Conservation (phyloP, 2,797 vertebrate species). For the Epinephelus coioides region DNA sequence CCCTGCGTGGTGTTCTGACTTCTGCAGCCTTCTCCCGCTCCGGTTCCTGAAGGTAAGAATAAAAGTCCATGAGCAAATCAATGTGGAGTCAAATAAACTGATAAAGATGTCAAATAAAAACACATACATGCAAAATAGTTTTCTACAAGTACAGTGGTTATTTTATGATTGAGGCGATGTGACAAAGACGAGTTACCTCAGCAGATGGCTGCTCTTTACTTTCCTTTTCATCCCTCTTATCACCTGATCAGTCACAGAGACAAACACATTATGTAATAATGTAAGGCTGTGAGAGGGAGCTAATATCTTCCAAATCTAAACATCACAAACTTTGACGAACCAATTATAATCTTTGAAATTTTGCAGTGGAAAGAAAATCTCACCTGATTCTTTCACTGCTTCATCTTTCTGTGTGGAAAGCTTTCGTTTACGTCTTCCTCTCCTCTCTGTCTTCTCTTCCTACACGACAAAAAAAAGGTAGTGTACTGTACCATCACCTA, state of each 20-base stretch:
- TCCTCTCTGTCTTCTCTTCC: slow-evolving; percentile 75
- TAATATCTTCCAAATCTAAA: background rate
- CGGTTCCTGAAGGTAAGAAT: slow-evolving; percentile 54
- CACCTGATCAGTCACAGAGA: slow-evolving; percentile 59
- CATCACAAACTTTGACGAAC: too few relatives aligned
- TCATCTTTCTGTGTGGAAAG: slow-evolving; percentile 59
- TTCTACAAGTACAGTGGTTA: background rate
- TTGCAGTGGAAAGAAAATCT: background rate
- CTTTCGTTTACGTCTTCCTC: slow-evolving; percentile 71
- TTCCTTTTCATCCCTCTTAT: slow-evolving; percentile 54
- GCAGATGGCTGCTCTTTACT: slow-evolving; percentile 42
- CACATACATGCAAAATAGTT: background rate
- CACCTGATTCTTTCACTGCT: slow-evolving; percentile 65
- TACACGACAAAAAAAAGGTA: slow-evolving; percentile 32
- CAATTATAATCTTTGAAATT: background rate
- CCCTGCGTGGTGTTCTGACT: slow-evolving; percentile 64
- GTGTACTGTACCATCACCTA: fast-evolving
- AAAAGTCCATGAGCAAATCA: background rate
- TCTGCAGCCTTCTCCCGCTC: slow-evolving; percentile 54
- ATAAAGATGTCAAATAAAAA: background rate
- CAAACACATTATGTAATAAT: background rate
- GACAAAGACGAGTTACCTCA: slow-evolving; percentile 50
- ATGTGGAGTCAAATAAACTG: too few relatives aligned
- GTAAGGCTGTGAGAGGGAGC: background rate
- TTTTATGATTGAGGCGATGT: background rate